These are phyloP conservation scores for Barnardius zonarius DNA, from an alignment of 2,113 vertebrate genomes.

Conservation along the genomic window DNA sequence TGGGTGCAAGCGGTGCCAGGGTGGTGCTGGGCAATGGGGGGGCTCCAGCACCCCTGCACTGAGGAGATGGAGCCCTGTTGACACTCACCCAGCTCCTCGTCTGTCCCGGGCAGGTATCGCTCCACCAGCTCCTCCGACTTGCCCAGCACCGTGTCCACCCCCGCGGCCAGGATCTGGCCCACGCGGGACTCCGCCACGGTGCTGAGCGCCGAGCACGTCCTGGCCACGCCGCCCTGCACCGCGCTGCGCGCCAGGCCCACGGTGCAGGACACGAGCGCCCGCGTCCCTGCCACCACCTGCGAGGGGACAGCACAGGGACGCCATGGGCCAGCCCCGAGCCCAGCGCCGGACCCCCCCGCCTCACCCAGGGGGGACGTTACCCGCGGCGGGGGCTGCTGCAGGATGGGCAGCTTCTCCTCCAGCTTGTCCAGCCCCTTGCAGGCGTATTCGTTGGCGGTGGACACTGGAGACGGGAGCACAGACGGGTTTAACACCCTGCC, in stretches of 20 bases:
- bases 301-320: background rate
- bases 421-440: conserved; percentile 82
- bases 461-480: background rate
- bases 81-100: conserved; percentile 80
- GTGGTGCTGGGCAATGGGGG: background rate
- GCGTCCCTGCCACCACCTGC: conserved; percentile 83
- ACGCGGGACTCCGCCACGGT: conserved; percentile 67
- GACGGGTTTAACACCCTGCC: accelerated
- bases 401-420: conserved; percentile 83
- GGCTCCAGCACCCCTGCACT: background rate
- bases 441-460: conserved; percentile 76
- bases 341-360: accelerated
- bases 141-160: conserved; percentile 76
- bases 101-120: conserved; percentile 77
- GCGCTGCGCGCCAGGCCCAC: conserved; percentile 66
- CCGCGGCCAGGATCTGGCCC: conserved; percentile 83
- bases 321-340: accelerated
- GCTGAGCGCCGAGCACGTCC: conserved; percentile 75
- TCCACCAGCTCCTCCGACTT: conserved; percentile 84
- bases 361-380: conserved; percentile 34
- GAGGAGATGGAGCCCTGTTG: accelerated
- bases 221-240: conserved; percentile 75
- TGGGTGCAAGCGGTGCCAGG: accelerated
- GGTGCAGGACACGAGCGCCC: conserved; percentile 76
- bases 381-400: conserved; percentile 86